Evolutionary conservation across 2,113 vertebrate genomes (phyloP).

Genomic region (mouse (Mus musculus)): GRCm39 chr17:68382001-68382500

Average conservation of each 20-base stretch:
- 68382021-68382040: too few relatives aligned
- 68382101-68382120: neutral
- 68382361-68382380: neutral
- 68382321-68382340: neutral
- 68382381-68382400: neutral
- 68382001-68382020: neutral
- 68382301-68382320: neutral
- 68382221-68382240: neutral
- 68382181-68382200: too few relatives aligned
- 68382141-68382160: neutral
- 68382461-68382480: neutral
- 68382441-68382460: fast-evolving
- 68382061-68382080: too few relatives aligned
- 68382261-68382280: neutral
- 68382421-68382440: neutral
- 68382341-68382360: neutral
- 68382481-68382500: neutral
- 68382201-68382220: neutral
- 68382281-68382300: neutral
- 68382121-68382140: neutral
- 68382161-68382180: neutral
- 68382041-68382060: neutral
- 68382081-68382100: fast-evolving
- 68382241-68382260: slow-evolving; percentile 24
- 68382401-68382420: too few relatives aligned